These are phyloP conservation scores for Trachurus trachurus DNA, from an alignment of 2,797 vertebrate genomes.

Conservation along the genomic window DNA sequence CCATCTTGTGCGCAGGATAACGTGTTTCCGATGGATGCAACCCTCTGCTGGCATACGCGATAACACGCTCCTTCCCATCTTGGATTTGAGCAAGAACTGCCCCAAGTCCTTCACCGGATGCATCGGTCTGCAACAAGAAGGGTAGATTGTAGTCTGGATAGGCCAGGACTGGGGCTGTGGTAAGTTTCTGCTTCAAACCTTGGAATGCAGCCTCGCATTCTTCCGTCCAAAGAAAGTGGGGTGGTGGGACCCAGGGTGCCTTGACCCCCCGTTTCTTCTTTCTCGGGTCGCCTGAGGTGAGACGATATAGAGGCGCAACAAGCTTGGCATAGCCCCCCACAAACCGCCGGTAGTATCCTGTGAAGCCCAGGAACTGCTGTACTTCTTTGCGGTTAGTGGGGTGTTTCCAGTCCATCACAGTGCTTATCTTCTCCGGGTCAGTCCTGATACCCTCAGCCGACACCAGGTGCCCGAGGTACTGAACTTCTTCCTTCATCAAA, in stretches of 20 bases:
- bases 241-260: rapidly evolving
- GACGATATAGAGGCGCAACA: conserved; percentile 39
- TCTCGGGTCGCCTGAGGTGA: conserved; percentile 50
- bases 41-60: conserved; percentile 44
- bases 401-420: not conserved
- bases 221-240: conserved; percentile 32
- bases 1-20: conserved; percentile 33
- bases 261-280: conserved; percentile 36
- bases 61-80: conserved; percentile 35
- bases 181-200: conserved; percentile 36
- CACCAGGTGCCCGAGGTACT: too few relatives aligned
- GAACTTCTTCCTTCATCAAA: too few relatives aligned
- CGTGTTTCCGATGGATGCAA: conserved; percentile 48
- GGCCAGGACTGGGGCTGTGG: conserved; percentile 36
- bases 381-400: not conserved
- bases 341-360: conserved; percentile 42
- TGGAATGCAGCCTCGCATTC: conserved; percentile 47
- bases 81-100: conserved; percentile 47
- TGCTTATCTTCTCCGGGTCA: too few relatives aligned
- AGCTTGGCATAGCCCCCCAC: conserved; percentile 34
- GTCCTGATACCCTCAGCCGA: too few relatives aligned
- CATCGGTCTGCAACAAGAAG: conserved; percentile 56
- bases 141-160: conserved; percentile 57
- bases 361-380: conserved; percentile 35
- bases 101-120: conserved; percentile 50